Evolutionary conservation across 1,140 invertebrate genomes (phyloP).

Genomic region (Drosophila athabasca): DNA sequence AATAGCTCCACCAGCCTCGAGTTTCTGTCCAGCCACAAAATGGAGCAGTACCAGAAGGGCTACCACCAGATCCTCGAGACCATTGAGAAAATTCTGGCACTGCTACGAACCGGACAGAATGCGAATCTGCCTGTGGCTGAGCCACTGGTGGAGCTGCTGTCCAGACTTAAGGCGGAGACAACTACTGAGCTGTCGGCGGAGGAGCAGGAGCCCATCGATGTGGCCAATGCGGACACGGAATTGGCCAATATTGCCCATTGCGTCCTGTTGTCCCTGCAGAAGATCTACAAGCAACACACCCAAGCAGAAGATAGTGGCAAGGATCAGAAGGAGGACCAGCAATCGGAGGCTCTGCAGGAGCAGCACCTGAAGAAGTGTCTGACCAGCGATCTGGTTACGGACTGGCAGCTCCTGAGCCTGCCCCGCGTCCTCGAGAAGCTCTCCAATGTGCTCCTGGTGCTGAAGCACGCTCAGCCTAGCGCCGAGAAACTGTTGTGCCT

Average conservation of each 20-base stretch:
- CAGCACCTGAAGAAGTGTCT: conserved; percentile 87
- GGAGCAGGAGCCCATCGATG: conserved; percentile 22
- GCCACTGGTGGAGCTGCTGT: conserved; percentile 50
- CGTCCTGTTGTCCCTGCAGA: conserved; percentile 88
- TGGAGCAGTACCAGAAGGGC: conserved; percentile 29
- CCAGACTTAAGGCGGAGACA: conserved; percentile 11
- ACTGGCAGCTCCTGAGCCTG: conserved; percentile 86
- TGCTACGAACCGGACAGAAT: conserved; percentile 19
- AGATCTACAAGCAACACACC: conserved; percentile 88
- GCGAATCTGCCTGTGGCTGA: conserved; percentile 68
- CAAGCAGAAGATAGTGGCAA: conserved; percentile 19
- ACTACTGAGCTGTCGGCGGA: background rate
- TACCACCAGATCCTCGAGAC: conserved; percentile 38
- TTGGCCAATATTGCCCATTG: conserved; percentile 86
- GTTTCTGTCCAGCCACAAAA: conserved; percentile 41
- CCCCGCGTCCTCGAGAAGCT: conserved; percentile 83
- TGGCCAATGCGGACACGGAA: conserved; percentile 69
- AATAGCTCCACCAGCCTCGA: conserved; percentile 21
- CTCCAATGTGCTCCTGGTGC: conserved; percentile 67
- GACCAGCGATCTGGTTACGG: conserved; percentile 85
- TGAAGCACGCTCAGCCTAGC: conserved; percentile 51
- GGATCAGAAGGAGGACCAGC: conserved; percentile 17
- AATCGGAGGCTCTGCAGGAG: conserved; percentile 73
- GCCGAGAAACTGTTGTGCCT: conserved; percentile 50
- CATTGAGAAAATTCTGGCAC: conserved; percentile 40